Conservation (phyloP, 2,797 vertebrate genomes). For the Taeniopygia guttata region DNA sequence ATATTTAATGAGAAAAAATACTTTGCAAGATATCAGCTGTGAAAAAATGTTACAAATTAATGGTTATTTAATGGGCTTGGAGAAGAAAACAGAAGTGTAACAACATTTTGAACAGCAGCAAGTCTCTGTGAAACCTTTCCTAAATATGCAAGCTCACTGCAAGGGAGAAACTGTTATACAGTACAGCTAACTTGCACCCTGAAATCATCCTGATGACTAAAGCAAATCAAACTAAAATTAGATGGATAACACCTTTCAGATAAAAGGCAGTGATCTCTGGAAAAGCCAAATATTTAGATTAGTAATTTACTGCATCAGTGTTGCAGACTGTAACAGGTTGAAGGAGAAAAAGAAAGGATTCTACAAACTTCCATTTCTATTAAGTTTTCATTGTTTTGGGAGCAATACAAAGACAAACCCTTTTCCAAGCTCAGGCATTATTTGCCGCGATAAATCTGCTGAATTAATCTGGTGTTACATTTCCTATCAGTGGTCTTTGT, state of each 20-base stretch:
- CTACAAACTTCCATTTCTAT: neutral
- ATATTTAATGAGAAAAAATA: neutral
- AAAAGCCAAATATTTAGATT: neutral
- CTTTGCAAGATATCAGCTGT: neutral
- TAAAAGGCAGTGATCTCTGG: neutral
- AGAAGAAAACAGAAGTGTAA: neutral
- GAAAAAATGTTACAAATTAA: neutral
- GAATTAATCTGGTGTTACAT: neutral
- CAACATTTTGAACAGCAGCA: neutral
- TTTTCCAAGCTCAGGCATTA: neutral
- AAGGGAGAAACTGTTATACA: neutral
- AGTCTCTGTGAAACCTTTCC: neutral
- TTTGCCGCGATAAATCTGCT: neutral
- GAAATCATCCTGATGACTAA: neutral
- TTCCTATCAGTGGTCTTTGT: neutral
- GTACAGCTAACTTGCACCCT: neutral
- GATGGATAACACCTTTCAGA: neutral
- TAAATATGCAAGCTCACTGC: neutral
- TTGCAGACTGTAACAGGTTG: neutral
- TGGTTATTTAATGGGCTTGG: neutral
- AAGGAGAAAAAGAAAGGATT: neutral
- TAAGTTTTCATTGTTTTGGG: neutral
- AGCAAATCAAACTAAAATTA: neutral
- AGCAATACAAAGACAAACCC: neutral
- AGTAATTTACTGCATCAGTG: neutral